Evolutionary conservation across 1,140 invertebrate genomes (phyloP), one percentile per base, ranked within the genome.

Genomic region (Leptopilina boulardi): DNA sequence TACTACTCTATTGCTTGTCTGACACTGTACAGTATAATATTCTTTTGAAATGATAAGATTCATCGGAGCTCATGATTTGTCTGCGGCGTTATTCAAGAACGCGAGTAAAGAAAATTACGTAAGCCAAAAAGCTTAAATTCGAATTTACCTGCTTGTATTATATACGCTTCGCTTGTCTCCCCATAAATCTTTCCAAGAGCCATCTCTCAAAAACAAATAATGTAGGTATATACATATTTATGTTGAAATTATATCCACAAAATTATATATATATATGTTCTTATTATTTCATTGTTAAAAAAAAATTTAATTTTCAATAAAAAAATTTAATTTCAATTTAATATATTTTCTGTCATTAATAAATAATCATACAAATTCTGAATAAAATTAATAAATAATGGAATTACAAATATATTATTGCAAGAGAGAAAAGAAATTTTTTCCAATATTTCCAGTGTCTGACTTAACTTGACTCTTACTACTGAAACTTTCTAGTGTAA

Each of bases 51-150:
- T 73, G 54, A 70, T 70, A 70, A 41, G 44, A 56, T 42, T 59
- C 51, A 51, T 70, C n/a, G 38, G 72, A 77, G 30, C 18, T 70
- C 41, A 66, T 73, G 18, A 77, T 73, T 77, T 41, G 72, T 59
- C 38, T 66, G 19, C 34, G 51, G 19, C 34, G 51, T 73, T 41
- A 34, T 54, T 76, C 19, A 47, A 44, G 54, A 72, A 66, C 71
- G 51, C 70, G 70, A 75, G 42, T 19, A 59, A 59, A 56, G 73
- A 21, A 59, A 38, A 74, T 41, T 42, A 59, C 26, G 71, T 51
- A 66, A 47, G 71, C 21, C 38, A 38, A 15, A 41, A 10, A 59
- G 51, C 70, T 56, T 56, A 72, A 74, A 73, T 42, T 42, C 21
- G 18, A 30, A n/a, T 47, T 75, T 75, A 75, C 73, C 73, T 74